Conservation (phyloP, 2,113 vertebrate species). For the Danionella cerebrum region DNA sequence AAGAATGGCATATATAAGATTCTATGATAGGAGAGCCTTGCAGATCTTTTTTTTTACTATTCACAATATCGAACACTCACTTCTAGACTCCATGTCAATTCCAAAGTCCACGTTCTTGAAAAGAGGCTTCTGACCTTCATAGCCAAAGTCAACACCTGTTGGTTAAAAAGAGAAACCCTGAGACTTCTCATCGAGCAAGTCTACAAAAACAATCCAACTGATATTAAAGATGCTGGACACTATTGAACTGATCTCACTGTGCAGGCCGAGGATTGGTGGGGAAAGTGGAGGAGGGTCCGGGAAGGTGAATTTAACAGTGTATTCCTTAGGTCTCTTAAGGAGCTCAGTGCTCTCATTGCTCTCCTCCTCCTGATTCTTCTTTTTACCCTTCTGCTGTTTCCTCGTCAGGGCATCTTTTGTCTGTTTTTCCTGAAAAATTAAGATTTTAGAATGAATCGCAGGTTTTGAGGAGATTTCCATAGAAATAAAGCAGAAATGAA, state of each 20-base stretch:
- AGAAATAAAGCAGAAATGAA: background rate
- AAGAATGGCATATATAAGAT: background rate
- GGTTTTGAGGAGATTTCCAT: background rate
- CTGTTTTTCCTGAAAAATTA: constrained; percentile 74
- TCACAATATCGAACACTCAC: no score
- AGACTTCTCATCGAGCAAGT: background rate
- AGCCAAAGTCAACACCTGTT: constrained; percentile 77
- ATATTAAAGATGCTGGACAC: background rate
- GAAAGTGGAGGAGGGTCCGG: constrained; percentile 80
- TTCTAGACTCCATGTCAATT: constrained; percentile 86
- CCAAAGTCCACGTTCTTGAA: constrained; percentile 87
- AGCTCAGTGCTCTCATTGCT: constrained; percentile 70
- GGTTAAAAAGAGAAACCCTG: background rate
- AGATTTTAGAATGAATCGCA: no score
- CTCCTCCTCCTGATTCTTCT: constrained; percentile 79
- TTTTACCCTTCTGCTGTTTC: constrained; percentile 82
- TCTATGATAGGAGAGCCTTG: no score
- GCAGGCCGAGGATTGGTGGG: constrained; percentile 80
- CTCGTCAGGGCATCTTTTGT: constrained; percentile 79
- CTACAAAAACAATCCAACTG: background rate
- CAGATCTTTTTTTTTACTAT: no score
- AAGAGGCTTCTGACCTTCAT: constrained; percentile 70
- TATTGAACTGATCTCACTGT: constrained; percentile 61
- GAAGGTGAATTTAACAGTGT: constrained; percentile 88
- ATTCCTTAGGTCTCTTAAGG: constrained; percentile 80